These are phyloP conservation scores for Drosophila kuntzei DNA, from an alignment of 2,888 invertebrate species.

Conservation along the genomic window DNA sequence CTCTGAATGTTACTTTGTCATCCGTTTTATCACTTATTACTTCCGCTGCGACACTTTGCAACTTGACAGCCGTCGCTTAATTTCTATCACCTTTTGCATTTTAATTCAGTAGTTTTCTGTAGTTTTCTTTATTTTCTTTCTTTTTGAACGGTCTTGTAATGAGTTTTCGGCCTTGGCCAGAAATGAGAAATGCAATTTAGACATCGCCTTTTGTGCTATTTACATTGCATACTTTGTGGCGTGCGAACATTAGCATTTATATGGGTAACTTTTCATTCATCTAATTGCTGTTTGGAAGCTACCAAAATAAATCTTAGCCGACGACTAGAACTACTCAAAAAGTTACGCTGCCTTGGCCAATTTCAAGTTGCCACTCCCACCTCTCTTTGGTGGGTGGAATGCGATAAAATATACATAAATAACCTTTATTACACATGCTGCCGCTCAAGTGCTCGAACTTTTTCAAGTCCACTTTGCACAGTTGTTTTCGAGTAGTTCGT, in stretches of 20 bases:
- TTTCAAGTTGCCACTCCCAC: slow-evolving; percentile 31
- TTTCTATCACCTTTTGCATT: slow-evolving; percentile 74
- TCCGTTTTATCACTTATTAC: slow-evolving; percentile 82
- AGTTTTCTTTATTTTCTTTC: slow-evolving; percentile 2
- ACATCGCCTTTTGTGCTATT: slow-evolving; percentile 21
- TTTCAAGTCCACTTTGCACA: slow-evolving; percentile 78
- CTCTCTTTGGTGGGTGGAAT: slow-evolving; percentile 3
- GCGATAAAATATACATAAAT: slow-evolving; percentile 78
- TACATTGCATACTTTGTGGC: slow-evolving; percentile 47
- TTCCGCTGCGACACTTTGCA: slow-evolving; percentile 68
- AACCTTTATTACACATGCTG: slow-evolving; percentile 80
- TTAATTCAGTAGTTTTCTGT: slow-evolving; percentile 48
- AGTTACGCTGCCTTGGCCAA: slow-evolving; percentile 55
- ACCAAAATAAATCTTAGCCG: slow-evolving; percentile 71
- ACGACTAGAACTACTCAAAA: slow-evolving; percentile 52
- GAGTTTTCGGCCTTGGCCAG: slow-evolving; percentile 47
- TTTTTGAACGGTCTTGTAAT: slow-evolving; percentile 37
- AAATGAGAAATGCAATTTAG: slow-evolving; percentile 58
- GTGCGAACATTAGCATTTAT: slow-evolving; percentile 68
- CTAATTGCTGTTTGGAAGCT: slow-evolving; percentile 67
- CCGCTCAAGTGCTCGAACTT: slow-evolving; percentile 76
- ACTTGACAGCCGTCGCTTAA: slow-evolving; percentile 51
- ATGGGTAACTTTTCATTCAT: slow-evolving; percentile 71
- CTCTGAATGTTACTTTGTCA: slow-evolving; percentile 64
- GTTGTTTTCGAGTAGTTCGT: slow-evolving; percentile 74